Evolutionary conservation across 1,140 invertebrate genomes (phyloP), one percentile per base, ranked within the genome.

Genomic region (Drosophila sp.): DNA sequence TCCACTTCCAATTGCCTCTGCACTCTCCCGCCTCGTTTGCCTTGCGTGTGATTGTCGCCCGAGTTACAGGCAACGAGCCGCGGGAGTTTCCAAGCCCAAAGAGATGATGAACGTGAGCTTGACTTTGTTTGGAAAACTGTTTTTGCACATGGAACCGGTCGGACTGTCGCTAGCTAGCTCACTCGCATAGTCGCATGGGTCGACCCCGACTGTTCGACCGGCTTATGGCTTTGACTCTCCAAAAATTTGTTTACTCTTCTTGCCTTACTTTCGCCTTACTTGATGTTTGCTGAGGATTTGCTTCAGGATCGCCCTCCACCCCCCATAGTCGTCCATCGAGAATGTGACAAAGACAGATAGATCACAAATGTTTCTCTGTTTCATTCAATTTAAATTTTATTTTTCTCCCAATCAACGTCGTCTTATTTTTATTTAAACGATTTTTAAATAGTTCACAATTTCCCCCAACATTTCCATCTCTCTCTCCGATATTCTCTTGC

Each of bases 11-110:
- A 17, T 40, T 23, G 66, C 61, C 44, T 56, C 57, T 70, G 61
- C 70, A 38, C 68, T 68, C 3, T 23, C 17, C 27, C 8, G 17
- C 41, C 62, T 68, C 3, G 33, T 6, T 70, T 75, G 79, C 81
- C 79, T 81, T 81, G 79, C 73, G 76, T 79, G 74, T 81, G 81
- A 81, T 81, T 81, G 79, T 72, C 70, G 79, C 76, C 38, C 44
- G 44, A 50, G 73, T 56, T 67, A 79, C 60, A 78, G 67, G 25
- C 61, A 41, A 27, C 17, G 66, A 66, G 62, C 50, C 40, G 17
- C 30, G 57, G 70, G 40, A 25, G 44, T 50, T 50, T 50, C 8
- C 23, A 33, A 10, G 17, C 17, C 64, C 44, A 35, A 55, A 55
- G 44, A 72, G 69, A 66, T 61, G 72, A 50, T 72, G 76, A 79